phyloP scores from a whole-genome alignment of 2,797 vertebrate species.

The Cheirogaleus major region DNA sequence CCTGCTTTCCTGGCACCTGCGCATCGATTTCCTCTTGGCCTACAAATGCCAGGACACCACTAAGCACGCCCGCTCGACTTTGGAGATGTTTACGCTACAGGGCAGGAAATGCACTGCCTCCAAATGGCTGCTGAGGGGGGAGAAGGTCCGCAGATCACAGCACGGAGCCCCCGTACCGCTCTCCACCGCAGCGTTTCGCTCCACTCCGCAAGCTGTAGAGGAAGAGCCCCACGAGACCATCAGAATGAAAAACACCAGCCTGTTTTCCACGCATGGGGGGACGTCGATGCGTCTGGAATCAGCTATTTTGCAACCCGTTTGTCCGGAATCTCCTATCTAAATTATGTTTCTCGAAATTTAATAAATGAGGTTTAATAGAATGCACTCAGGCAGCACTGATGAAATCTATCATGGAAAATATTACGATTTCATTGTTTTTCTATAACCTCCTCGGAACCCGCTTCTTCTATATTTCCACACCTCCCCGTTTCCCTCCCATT shows the following conservation, averaged over 20 bases:
- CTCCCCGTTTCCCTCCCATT: background rate
- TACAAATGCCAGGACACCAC: background rate
- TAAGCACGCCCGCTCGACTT: background rate
- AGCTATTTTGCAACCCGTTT: constrained; percentile 10
- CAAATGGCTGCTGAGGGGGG: background rate
- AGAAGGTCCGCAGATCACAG: background rate
- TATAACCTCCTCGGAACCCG: constrained; percentile 15
- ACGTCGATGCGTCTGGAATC: rapidly evolving
- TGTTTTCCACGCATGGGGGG: constrained; percentile 28
- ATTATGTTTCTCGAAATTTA: constrained; percentile 75
- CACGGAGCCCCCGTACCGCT: background rate
- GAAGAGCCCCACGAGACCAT: background rate
- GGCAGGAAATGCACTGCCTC: background rate
- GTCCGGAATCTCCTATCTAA: constrained; percentile 62
- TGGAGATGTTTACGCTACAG: background rate
- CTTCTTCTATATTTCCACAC: background rate
- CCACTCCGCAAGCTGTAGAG: background rate
- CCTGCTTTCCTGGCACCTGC: background rate
- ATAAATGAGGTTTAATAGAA: constrained; percentile 80
- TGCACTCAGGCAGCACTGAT: constrained; percentile 78
- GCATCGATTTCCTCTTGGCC: background rate
- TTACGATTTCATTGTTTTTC: constrained; percentile 65
- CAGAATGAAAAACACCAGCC: constrained; percentile 22
- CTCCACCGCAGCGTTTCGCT: background rate
- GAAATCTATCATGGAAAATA: constrained; percentile 70